phyloP scores from a whole-genome alignment of 2,888 invertebrate genomes.

The Folsomia manolachei region DNA sequence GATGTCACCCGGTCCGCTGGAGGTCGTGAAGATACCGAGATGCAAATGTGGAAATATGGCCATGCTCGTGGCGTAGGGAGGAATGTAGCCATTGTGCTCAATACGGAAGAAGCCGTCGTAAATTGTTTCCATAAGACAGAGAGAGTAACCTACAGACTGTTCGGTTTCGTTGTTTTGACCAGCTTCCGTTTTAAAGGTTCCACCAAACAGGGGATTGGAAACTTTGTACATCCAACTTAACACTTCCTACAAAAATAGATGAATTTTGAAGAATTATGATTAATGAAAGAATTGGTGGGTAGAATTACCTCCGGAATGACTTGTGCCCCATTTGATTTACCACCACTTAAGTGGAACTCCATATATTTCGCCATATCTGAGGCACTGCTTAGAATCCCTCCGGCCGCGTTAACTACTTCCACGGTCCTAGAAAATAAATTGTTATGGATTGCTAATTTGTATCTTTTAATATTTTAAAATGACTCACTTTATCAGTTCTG shows the following conservation, averaged over 20 bases:
- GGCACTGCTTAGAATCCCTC: slow-evolving; percentile 20
- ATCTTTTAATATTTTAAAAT: no score
- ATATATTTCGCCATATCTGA: slow-evolving; percentile 25
- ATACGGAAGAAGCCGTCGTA: not conserved
- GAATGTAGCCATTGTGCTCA: not conserved
- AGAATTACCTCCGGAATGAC: not conserved
- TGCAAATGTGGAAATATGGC: not conserved
- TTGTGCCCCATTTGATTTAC: slow-evolving; percentile 11
- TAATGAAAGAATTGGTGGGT: not conserved
- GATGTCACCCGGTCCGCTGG: not conserved
- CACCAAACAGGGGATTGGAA: no score
- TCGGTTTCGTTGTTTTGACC: no score
- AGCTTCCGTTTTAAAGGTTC: no score
- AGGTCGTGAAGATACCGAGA: not conserved
- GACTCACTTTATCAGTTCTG: slow-evolving; percentile 4
- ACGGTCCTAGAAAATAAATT: slow-evolving; percentile 12
- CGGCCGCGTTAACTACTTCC: slow-evolving; percentile 12
- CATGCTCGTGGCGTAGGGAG: not conserved
- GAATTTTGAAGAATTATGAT: not conserved
- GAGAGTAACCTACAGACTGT: no score
- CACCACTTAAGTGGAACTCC: slow-evolving; percentile 19
- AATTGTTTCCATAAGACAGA: no score
- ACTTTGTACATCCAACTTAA: not conserved
- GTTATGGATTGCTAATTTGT: no score
- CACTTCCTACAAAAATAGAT: not conserved